phyloP scores from a whole-genome alignment of 2,888 invertebrate genomes.

The Pomacea canaliculata region DNA sequence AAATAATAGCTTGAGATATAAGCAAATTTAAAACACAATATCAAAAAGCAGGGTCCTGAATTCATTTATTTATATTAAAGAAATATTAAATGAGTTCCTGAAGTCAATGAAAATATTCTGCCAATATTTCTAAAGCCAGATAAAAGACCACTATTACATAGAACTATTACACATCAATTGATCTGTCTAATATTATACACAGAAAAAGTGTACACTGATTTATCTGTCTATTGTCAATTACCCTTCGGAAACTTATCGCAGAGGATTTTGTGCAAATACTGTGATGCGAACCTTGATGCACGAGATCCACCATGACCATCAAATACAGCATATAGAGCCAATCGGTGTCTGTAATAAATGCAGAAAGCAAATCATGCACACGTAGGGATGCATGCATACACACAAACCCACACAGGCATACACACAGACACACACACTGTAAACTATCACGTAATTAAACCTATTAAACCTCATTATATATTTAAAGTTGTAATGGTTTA shows the following conservation, averaged over 20 bases:
- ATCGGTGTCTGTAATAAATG: constrained; percentile 56
- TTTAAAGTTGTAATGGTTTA: too few species aligned
- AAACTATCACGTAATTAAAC: neutral
- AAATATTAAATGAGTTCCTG: too few species aligned
- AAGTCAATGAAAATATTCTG: too few species aligned
- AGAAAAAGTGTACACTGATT: too few species aligned
- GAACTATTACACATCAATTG: too few species aligned
- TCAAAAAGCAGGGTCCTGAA: too few species aligned
- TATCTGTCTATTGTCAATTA: constrained; percentile 42
- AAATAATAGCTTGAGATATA: too few species aligned
- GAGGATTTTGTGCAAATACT: constrained; percentile 68
- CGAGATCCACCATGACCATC: constrained; percentile 72
- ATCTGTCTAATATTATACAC: too few species aligned
- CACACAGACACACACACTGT: constrained; percentile 8
- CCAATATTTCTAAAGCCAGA: too few species aligned
- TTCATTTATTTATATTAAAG: too few species aligned
- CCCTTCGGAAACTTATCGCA: constrained; percentile 70
- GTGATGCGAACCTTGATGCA: constrained; percentile 71
- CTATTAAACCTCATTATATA: neutral
- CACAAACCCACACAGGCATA: neutral
- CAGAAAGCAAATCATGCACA: constrained; percentile 9
- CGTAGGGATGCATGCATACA: neutral
- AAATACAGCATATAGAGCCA: constrained; percentile 71
- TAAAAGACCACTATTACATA: too few species aligned
- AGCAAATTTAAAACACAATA: too few species aligned